phyloP scores from a whole-genome alignment of 2,888 invertebrate species.

The Epirrhoe alternata region DNA sequence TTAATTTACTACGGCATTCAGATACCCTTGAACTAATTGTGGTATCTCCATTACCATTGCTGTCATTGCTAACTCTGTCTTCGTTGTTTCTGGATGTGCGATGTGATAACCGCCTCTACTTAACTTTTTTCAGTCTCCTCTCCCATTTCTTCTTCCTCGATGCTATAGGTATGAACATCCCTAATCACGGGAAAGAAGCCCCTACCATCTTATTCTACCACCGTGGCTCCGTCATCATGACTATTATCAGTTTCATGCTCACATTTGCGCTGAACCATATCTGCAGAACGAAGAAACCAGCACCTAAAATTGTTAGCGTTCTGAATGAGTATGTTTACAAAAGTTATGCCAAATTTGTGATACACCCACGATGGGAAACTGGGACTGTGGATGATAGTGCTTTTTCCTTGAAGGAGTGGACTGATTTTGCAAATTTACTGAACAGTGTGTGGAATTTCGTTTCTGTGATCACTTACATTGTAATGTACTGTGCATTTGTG shows the following conservation, averaged over 20 bases:
- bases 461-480: conserved; percentile 3
- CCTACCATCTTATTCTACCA: background rate
- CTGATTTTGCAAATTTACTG: background rate
- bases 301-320: background rate
- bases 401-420: background rate
- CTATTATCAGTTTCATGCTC: background rate
- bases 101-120: background rate
- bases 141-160: conserved; percentile 3
- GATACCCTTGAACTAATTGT: background rate
- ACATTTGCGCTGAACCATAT: background rate
- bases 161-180: background rate
- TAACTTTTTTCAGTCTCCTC: background rate
- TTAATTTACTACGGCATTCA: background rate
- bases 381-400: background rate
- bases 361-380: background rate
- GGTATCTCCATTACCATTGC: conserved; percentile 3
- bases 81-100: background rate
- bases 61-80: background rate
- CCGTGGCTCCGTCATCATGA: background rate
- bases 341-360: background rate
- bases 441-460: conserved; percentile 2
- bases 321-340: conserved; percentile 2
- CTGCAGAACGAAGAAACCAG: background rate
- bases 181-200: background rate
- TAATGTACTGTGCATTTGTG: conserved; percentile 2